Percentiles rank a stretch among this genome's conserved stretches.
phyloP scores from a whole-genome alignment of 2,113 vertebrate genomes.

The Pteruthius melanotis region DNA sequence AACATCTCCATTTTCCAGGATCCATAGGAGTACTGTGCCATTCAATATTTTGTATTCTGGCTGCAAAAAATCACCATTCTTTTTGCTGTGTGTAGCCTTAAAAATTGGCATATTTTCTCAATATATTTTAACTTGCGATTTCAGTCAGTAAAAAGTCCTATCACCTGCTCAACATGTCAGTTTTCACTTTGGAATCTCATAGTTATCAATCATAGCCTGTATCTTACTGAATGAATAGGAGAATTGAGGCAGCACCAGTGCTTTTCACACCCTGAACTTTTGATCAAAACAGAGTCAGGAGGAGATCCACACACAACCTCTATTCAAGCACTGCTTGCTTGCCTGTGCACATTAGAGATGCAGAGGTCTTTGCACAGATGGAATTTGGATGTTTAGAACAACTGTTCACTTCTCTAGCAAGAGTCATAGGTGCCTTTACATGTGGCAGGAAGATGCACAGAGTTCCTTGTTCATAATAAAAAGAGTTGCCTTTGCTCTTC shows the following conservation, averaged over 20 bases:
- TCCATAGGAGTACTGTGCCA: background rate
- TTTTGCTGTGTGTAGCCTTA: background rate
- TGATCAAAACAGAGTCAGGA: background rate
- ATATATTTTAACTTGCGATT: background rate
- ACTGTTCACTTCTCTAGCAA: background rate
- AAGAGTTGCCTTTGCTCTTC: background rate
- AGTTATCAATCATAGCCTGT: background rate
- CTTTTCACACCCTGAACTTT: background rate
- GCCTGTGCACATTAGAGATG: background rate
- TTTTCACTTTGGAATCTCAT: background rate
- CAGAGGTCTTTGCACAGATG: background rate
- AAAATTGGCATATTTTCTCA: background rate
- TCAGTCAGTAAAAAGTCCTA: background rate
- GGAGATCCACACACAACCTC: background rate
- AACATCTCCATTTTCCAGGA: background rate
- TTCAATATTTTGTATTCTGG: conserved; percentile 2
- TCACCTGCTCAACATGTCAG: background rate
- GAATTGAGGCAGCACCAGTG: background rate
- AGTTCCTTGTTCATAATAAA: background rate
- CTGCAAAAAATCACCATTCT: background rate
- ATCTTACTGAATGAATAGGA: background rate
- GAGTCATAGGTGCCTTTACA: background rate
- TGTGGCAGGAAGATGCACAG: background rate
- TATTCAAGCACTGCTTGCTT: background rate
- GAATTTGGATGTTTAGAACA: background rate